A percentile compares a stretch with the other conserved stretches of the same genome.
These are phyloP conservation scores for Corella eumyota DNA, from an alignment of 23 tunicate genomes.

Conservation along the genomic window DNA sequence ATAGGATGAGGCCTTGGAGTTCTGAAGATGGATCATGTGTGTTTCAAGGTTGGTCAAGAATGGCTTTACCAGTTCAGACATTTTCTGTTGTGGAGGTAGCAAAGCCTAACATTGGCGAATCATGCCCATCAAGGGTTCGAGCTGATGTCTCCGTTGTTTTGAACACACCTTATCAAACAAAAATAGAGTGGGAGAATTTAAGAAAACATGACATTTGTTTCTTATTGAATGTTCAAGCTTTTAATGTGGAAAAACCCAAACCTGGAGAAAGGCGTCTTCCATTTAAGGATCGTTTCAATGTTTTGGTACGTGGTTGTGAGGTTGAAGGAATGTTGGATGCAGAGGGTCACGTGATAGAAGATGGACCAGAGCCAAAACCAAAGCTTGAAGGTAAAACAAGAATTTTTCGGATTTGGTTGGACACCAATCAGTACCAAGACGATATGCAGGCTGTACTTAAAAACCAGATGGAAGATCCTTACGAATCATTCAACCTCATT, in stretches of 20 bases:
- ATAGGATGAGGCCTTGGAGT: constrained; percentile 69
- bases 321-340: constrained; percentile 97
- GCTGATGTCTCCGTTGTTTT: constrained; percentile 86
- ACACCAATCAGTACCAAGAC: constrained; percentile 93
- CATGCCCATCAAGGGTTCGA: constrained; percentile 86
- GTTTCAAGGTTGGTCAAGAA: constrained; percentile 96
- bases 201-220: constrained; percentile 96
- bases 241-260: constrained; percentile 11
- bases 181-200: constrained; percentile 90
- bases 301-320: constrained; percentile 96
- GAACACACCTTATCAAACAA: constrained; percentile 22
- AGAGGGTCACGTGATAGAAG: constrained; percentile 98
- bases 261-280: constrained; percentile 28
- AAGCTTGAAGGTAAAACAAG: constrained; percentile 51
- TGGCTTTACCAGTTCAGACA: constrained; percentile 92
- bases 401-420: constrained; percentile 90
- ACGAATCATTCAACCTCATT: constrained; percentile 87
- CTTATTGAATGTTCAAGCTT: constrained; percentile 49
- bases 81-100: constrained; percentile 96
- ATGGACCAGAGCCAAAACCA: constrained; percentile 97
- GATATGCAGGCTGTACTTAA: constrained; percentile 94
- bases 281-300: constrained; percentile 63
- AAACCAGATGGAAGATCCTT: constrained; percentile 63
- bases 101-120: constrained; percentile 88
- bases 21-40: constrained; percentile 62